Evolutionary conservation across 2,797 vertebrate species (phyloP), one percentile per base, ranked within the genome.

Genomic region (Xerus rutilus): DNA sequence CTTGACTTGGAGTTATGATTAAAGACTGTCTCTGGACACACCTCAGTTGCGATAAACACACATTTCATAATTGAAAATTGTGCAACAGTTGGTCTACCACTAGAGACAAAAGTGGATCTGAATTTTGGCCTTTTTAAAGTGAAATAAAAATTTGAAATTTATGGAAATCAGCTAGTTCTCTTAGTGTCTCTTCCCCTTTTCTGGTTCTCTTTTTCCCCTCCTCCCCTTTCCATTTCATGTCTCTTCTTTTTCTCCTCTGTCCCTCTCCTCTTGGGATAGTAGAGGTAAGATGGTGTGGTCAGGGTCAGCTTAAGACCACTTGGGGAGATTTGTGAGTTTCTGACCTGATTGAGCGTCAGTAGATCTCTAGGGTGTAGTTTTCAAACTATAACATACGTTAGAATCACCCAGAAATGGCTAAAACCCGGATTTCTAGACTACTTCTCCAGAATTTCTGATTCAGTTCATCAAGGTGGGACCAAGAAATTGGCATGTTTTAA

Each of bases 91-190:
- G 79, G 28, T 77, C 32, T 62, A 43, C 21, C 52, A 77, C 9
- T 69, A 10, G 92, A 77, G 91, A 81, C 13, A 82, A 59, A 94
- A 81, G 28, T 72, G 12, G 3, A 59, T 49, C 23, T 94, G 72
- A 28, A 64, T 93, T 90, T 84, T 86, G 45, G 5, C 23, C 30
- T 57, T 96, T 84, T 62, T 39, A 73, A 43, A 92, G 28, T 93
- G 49, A 90, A 95, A 76, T 74, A 72, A 72, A 79, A 70, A 8
- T 0, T 49, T 87, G 32, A 45, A 73, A 64, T 76, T 78, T 78
- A 67, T 77, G 32, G 54, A 88, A 76, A 54, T 64, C 21, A 43
- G 45, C 12, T 89, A 79, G 49, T 79, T 87, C 23, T 89, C 43
- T 30, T 35, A 11, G 57, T 72, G 43, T 62, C 23, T 35, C 5